These are phyloP conservation scores for Anniella stebbinsi DNA, from an alignment of 2,797 vertebrate species.

Conservation along the genomic window DNA sequence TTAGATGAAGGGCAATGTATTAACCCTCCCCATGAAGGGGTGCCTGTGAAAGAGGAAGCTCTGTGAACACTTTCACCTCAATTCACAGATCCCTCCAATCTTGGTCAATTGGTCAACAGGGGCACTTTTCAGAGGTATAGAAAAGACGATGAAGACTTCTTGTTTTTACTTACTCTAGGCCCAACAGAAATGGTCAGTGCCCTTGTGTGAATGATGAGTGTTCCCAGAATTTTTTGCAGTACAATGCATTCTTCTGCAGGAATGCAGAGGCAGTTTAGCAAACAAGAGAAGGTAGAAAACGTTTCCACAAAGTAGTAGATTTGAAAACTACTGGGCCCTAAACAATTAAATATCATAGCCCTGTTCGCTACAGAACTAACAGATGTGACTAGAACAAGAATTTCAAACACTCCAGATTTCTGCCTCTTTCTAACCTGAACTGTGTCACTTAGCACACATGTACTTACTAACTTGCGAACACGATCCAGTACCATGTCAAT, in stretches of 20 bases:
- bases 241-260: not conserved
- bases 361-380: not conserved
- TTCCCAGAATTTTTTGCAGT: not conserved
- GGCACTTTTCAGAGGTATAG: not conserved
- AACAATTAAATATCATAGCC: not conserved
- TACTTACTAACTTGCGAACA: conserved; percentile 81
- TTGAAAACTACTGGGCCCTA: not conserved
- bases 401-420: not conserved
- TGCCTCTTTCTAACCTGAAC: not conserved
- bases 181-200: no score
- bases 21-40: not conserved
- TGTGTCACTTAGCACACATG: not conserved
- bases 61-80: not conserved
- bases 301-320: not conserved
- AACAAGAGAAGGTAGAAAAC: not conserved
- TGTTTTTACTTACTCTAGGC: no score
- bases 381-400: not conserved
- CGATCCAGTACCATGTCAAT: conserved; percentile 81
- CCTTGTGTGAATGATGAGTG: not conserved
- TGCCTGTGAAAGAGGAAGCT: no score
- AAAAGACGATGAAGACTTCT: not conserved
- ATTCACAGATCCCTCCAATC: not conserved
- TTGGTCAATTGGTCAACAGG: no score
- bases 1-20: not conserved
- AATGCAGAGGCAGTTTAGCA: not conserved